Evolutionary conservation across 1,140 invertebrate species (phyloP), one percentile per base, ranked within the genome.

Genomic region (Scaptomyza pallida): DNA sequence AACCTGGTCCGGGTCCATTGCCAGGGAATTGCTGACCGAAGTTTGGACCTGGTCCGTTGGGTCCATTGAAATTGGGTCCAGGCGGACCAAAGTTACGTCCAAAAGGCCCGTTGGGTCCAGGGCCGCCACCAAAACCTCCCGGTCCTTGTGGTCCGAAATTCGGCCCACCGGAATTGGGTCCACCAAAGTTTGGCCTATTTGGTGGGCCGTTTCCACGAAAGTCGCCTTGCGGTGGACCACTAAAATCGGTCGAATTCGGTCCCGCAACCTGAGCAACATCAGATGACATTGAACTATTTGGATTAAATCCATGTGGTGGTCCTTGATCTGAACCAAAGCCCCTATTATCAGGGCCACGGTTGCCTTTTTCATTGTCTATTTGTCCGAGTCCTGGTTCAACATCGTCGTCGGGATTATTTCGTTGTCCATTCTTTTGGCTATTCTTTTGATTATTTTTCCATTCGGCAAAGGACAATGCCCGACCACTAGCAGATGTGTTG

Each of bases 381-480:
- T 13, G 40, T 15, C 40, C 54, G 1, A 8, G 10, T 4, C 19
- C 54, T 3, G 15, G 13, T 52, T 33, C 40, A 16, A 52, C 26
- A 51, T 40, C 48, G 8, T 9, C 43, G 8, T 21, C 26, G 13
- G 26, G 10, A n/a, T 45, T 21, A 13, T 54, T 5, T 35, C 45
- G 5, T 12, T 54, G 19, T 1, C 33, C 5, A 12, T 61, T 54
- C 17, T 50, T 9, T 13, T 50, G 70, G 10, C 68, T 40, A 17
- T 88, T 88, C 23, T 89, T 89, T 17, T 37, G 33, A n/a, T 89
- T 77, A 10, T 73, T 69, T 43, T 89, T 79, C 83, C 83, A 89
- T 48, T 89, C 83, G 30, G 83, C 76, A 72, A 89, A 89, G 5
- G 74, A 85, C 51, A 89, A 1, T 0, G 59, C 52, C 5, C 69